Evolutionary conservation across 2,888 invertebrate genomes (phyloP), one percentile per base, ranked within the genome.

Genomic region (Amaurobius ferox): DNA sequence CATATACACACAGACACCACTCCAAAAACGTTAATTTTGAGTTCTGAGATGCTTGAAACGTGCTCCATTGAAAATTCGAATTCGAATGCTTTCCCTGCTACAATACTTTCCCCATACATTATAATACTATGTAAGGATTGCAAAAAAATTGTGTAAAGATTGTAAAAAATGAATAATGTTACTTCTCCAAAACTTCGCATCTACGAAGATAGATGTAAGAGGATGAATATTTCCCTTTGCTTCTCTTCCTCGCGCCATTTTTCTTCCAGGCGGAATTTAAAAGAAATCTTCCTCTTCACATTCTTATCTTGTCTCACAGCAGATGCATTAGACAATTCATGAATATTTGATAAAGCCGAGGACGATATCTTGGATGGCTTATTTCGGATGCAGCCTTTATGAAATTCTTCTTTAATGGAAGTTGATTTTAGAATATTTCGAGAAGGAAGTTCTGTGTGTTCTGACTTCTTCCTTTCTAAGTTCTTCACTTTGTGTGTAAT

Each of bases 381-480:
- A 35, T 26, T 71, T 40, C 19, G 30, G 64, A 44, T 83, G 74
- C 68, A 48, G 71, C 83, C 66, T 79, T 85, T 85, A 85, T 85
- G 72, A 77, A 77, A 85, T 85, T 77, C 55, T 26, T 67, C 78
- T 77, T 85, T 85, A 85, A 85, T 85, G 83, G 83, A 85, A 85
- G 83, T 77, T 85, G 83, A 85, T 72, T 85, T 85, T 67, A 64
- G 48, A 48, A 39, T 72, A 55, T 39, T 66, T 76, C 72, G n/a
- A n/a, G n/a, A n/a, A n/a, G n/a, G n/a, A n/a, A n/a, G n/a, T n/a
- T n/a, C n/a, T n/a, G n/a, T n/a, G n/a, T n/a, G n/a, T n/a, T n/a
- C n/a, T n/a, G n/a, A n/a, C n/a, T n/a, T 23, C 28, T 61, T 16
- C 16, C 28, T 61, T 19, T 0, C n/a, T 19, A 61, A 26, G 5